Percentiles rank a stretch among this genome's conserved stretches.
phyloP scores from a whole-genome alignment of 2,113 vertebrate genomes.

The Microcebus murinus region DNA sequence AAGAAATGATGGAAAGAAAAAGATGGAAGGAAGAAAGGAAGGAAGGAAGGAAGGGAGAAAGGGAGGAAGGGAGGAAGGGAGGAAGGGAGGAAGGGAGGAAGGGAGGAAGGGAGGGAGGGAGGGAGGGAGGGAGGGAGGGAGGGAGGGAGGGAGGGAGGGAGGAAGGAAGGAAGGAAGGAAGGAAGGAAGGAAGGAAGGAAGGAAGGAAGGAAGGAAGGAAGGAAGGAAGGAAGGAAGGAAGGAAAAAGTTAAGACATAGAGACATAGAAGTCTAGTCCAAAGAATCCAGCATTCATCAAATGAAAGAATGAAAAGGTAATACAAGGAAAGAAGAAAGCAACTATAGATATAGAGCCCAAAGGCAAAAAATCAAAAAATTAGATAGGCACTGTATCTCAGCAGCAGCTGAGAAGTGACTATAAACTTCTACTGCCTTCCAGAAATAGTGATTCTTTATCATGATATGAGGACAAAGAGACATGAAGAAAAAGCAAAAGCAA shows the following conservation, averaged over 20 bases:
- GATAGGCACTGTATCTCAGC: neutral
- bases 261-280: neutral
- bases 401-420: neutral
- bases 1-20: no score
- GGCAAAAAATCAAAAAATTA: neutral
- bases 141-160: neutral
- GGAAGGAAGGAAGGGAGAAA: neutral
- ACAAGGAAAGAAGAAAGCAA: neutral
- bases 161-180: no score
- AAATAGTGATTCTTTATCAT: neutral
- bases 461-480: neutral
- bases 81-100: no score
- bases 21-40: neutral
- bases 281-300: neutral
- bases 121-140: no score
- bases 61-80: rapidly evolving
- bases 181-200: neutral
- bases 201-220: neutral
- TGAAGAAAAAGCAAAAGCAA: neutral
- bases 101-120: neutral
- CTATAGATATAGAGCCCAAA: neutral
- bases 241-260: neutral
- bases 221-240: rapidly evolving
- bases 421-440: neutral
- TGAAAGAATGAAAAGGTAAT: neutral